A percentile compares a stretch with the other conserved stretches of the same genome.
Evolutionary conservation across 2,888 invertebrate species (phyloP).

Genomic region (Platycheirus rosarum): DNA sequence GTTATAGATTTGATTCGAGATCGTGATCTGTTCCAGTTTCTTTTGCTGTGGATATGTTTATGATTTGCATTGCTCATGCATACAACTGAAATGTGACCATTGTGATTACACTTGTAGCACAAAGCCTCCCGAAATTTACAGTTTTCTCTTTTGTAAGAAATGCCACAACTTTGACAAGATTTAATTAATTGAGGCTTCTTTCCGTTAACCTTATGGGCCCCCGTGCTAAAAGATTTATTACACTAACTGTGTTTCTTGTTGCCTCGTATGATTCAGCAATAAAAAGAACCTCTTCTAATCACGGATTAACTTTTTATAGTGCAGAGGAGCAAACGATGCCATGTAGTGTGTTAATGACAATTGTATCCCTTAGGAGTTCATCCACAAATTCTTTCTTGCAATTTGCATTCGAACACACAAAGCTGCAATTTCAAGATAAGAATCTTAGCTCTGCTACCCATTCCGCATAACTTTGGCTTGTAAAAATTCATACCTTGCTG

Average conservation of each 20-base stretch:
- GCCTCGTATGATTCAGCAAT: neutral
- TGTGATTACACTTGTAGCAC: neutral
- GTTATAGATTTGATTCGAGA: neutral
- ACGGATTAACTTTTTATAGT: constrained; percentile 2
- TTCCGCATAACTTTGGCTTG: constrained; percentile 22
- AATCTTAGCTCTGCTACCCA: constrained; percentile 11
- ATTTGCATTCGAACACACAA: neutral
- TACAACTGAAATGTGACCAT: neutral
- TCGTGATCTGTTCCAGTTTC: constrained; percentile 1
- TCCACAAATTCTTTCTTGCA: constrained; percentile 6
- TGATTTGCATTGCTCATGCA: neutral
- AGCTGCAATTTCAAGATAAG: constrained; percentile 8
- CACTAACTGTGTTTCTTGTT: neutral
- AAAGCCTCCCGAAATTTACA: neutral
- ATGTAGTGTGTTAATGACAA: constrained; percentile 6
- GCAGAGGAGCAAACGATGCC: constrained; percentile 18
- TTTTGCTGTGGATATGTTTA: neutral
- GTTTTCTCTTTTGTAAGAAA: neutral
- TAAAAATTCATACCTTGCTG: constrained; percentile 26
- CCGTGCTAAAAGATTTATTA: neutral
- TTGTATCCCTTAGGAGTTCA: neutral
- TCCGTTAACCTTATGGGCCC: neutral
- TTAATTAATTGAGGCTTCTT: neutral
- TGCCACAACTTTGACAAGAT: neutral
- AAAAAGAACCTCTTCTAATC: neutral